phyloP scores from a whole-genome alignment of 2,888 invertebrate species.

The Melanostoma mellinum region DNA sequence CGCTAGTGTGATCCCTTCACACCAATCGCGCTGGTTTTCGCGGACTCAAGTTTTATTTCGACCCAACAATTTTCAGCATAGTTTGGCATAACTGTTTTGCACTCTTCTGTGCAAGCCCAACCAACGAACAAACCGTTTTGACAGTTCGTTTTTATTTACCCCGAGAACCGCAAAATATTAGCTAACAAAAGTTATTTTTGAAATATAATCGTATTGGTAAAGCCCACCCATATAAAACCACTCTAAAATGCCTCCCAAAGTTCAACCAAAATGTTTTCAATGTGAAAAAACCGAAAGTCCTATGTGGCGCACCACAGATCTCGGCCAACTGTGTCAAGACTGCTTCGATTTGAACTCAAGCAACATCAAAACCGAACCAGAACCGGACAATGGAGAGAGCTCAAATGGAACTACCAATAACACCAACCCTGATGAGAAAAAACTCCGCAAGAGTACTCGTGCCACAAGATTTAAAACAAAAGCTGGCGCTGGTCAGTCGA shows the following conservation, averaged over 20 bases:
- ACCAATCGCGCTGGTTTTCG: no score
- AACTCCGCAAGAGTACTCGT: slow-evolving; percentile 75
- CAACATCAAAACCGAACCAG: slow-evolving; percentile 76
- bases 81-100: no score
- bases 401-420: slow-evolving; percentile 35
- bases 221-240: background rate
- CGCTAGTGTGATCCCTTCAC: no score
- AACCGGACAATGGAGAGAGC: slow-evolving; percentile 63
- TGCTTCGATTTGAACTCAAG: slow-evolving; percentile 85
- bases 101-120: slow-evolving; percentile 19
- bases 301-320: slow-evolving; percentile 89
- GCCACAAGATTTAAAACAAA: slow-evolving; percentile 82
- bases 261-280: slow-evolving; percentile 85
- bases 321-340: slow-evolving; percentile 89
- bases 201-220: background rate
- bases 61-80: no score
- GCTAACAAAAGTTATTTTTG: background rate
- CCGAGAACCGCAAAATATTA: no score
- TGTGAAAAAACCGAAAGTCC: slow-evolving; percentile 88
- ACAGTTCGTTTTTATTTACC: slow-evolving; percentile 34
- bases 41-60: no score
- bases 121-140: background rate
- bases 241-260: slow-evolving; percentile 74
- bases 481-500: slow-evolving; percentile 71
- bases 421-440: slow-evolving; percentile 78